A percentile compares a stretch with the other conserved stretches of the same genome.
Evolutionary conservation across 1,140 invertebrate species (phyloP).

Genomic region (Geopemphigus sp.): DNA sequence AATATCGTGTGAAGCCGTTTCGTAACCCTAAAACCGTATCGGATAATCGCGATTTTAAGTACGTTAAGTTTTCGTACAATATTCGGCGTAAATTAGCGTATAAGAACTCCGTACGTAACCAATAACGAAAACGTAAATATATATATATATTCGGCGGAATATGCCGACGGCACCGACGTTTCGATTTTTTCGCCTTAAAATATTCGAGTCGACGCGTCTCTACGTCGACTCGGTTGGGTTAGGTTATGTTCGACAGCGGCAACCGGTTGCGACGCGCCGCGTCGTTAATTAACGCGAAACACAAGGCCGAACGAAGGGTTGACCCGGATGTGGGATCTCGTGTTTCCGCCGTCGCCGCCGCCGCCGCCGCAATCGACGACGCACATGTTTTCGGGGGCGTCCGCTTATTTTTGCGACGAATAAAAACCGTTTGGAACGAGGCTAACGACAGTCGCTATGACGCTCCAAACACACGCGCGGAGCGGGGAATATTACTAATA

Average conservation of each 20-base stretch:
- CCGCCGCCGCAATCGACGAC: constrained; percentile 15
- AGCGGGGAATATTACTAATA: not conserved
- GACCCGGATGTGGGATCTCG: constrained; percentile 48
- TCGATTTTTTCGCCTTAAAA: too few species aligned
- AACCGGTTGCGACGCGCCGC: constrained; percentile 22
- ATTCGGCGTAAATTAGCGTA: too few species aligned
- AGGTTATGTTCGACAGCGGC: constrained; percentile 10
- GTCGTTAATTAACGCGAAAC: constrained; percentile 45
- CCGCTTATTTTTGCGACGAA: constrained; percentile 3
- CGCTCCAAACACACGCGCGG: not conserved
- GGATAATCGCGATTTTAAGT: too few species aligned
- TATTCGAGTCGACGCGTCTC: too few species aligned
- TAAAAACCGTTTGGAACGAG: constrained; percentile 19
- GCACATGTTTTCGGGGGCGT: constrained; percentile 41
- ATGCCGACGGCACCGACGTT: too few species aligned
- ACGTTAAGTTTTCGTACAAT: too few species aligned
- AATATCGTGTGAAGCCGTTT: too few species aligned
- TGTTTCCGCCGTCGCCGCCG: constrained; percentile 30
- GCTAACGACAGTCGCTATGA: constrained; percentile 23
- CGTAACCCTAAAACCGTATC: too few species aligned
- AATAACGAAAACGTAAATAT: too few species aligned
- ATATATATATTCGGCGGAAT: too few species aligned
- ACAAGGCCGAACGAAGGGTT: constrained; percentile 48
- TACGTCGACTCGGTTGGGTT: constrained; percentile 21
- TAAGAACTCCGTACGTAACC: too few species aligned